A percentile compares a stretch with the other conserved stretches of the same genome.
Evolutionary conservation across 2,888 invertebrate species (phyloP).

Genomic region (Parnassius mnemosyne): DNA sequence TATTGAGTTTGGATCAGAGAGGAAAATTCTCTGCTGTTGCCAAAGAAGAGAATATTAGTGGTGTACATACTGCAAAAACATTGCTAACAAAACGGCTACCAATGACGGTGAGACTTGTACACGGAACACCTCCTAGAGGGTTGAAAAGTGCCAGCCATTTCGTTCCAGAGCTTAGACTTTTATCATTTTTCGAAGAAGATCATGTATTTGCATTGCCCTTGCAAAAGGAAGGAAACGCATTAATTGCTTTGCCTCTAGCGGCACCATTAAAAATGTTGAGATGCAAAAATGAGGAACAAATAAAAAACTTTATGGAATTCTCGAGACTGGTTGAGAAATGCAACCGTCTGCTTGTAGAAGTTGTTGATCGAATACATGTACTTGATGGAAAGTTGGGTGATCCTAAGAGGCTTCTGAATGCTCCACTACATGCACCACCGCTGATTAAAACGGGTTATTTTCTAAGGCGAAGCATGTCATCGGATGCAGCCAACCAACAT

Average conservation of each 20-base stretch:
- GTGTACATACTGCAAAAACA: slow-evolving; percentile 95
- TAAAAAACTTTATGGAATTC: slow-evolving; percentile 87
- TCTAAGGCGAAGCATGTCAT: slow-evolving; percentile 88
- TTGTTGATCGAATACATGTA: slow-evolving; percentile 90
- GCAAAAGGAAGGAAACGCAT: slow-evolving; percentile 88
- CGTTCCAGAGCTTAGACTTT: slow-evolving; percentile 90
- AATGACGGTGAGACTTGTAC: slow-evolving; percentile 93
- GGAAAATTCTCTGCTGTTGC: slow-evolving; percentile 96
- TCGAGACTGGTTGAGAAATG: slow-evolving; percentile 89
- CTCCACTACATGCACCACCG: slow-evolving; percentile 66
- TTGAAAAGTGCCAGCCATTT: slow-evolving; percentile 90
- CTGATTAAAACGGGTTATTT: slow-evolving; percentile 84
- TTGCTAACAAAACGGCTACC: slow-evolving; percentile 94
- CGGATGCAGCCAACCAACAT: slow-evolving; percentile 84
- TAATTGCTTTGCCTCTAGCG: slow-evolving; percentile 91
- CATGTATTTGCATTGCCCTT: slow-evolving; percentile 91
- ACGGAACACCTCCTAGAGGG: slow-evolving; percentile 92
- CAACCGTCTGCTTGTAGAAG: slow-evolving; percentile 85
- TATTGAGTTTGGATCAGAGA: slow-evolving; percentile 91
- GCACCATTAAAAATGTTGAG: slow-evolving; percentile 92
- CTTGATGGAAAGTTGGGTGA: slow-evolving; percentile 90
- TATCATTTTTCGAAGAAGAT: slow-evolving; percentile 93
- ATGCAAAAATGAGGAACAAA: slow-evolving; percentile 90
- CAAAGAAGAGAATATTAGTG: slow-evolving; percentile 95
- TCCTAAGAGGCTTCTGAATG: slow-evolving; percentile 69